Conservation (phyloP, 1,140 invertebrate genomes). For the Atta cephalotes region DNA sequence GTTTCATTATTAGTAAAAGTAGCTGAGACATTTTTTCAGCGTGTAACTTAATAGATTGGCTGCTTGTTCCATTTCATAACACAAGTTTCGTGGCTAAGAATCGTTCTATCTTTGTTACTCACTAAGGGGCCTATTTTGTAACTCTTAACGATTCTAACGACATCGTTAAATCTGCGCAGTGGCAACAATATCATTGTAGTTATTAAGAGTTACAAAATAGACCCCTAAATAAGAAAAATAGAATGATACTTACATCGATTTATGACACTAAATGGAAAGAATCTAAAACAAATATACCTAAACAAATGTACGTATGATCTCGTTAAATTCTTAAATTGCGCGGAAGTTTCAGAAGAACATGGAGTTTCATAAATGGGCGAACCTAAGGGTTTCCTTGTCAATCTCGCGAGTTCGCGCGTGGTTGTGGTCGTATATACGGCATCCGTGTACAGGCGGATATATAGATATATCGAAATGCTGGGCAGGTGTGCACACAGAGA, state of each 20-base stretch:
- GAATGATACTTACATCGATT: no score
- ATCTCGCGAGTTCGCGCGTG: conserved; percentile 10
- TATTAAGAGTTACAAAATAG: no score
- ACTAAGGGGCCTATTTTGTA: no score
- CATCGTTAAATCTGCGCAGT: no score
- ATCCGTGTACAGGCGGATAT: conserved; percentile 55
- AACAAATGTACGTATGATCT: not conserved
- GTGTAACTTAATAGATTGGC: not conserved
- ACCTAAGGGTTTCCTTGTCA: not conserved
- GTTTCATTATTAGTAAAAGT: not conserved
- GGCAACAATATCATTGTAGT: no score
- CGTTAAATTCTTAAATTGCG: not conserved
- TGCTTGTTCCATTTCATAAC: no score
- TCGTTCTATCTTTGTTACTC: no score
- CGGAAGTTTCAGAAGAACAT: not conserved
- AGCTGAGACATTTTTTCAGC: not conserved
- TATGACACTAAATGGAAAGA: no score
- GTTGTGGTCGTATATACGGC: conserved; percentile 14
- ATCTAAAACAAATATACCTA: no score
- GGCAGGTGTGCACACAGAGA: conserved; percentile 71
- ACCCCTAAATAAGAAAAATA: no score
- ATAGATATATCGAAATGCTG: conserved; percentile 72
- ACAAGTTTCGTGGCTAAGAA: no score
- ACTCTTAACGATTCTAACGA: no score
- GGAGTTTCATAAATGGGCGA: not conserved